Conservation (phyloP, 1,140 invertebrate genomes). For the Goniozus legneri region DNA sequence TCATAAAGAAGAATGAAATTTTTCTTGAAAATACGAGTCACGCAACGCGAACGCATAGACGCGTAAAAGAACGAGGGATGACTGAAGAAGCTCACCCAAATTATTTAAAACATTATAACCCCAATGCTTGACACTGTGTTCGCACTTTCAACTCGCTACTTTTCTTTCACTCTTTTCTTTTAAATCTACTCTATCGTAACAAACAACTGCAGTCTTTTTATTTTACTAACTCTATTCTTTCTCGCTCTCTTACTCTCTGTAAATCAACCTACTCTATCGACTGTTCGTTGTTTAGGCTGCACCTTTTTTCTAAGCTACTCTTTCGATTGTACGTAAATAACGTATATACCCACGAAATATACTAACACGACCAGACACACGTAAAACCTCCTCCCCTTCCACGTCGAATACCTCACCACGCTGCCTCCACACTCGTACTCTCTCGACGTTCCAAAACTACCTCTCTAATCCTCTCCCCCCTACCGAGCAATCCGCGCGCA, state of each 20-base stretch:
- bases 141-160: constrained; percentile 24
- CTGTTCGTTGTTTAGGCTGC: constrained; percentile 33
- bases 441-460: constrained; percentile 11
- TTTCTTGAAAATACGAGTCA: constrained; percentile 29
- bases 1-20: constrained; percentile 5
- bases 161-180: constrained; percentile 11
- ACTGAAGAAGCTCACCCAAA: constrained; percentile 37
- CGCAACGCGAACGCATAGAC: constrained; percentile 26
- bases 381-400: constrained; percentile 23
- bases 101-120: constrained; percentile 31
- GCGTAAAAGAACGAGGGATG: constrained; percentile 28
- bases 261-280: constrained; percentile 10
- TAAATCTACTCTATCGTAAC: constrained; percentile 8
- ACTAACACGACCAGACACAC: constrained; percentile 38
- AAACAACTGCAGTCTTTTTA: neutral
- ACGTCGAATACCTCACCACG: constrained; percentile 10
- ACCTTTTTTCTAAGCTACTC: constrained; percentile 36
- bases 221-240: constrained; percentile 12
- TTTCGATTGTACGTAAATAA: constrained; percentile 26
- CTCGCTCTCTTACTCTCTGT: constrained; percentile 15
- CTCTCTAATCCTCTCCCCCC: constrained; percentile 7
- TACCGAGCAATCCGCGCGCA: constrained; percentile 2
- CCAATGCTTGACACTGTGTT: constrained; percentile 42
- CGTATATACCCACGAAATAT: constrained; percentile 33
- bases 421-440: constrained; percentile 5